phyloP scores from a whole-genome alignment of 2,113 vertebrate species.

The Tichodroma muraria region DNA sequence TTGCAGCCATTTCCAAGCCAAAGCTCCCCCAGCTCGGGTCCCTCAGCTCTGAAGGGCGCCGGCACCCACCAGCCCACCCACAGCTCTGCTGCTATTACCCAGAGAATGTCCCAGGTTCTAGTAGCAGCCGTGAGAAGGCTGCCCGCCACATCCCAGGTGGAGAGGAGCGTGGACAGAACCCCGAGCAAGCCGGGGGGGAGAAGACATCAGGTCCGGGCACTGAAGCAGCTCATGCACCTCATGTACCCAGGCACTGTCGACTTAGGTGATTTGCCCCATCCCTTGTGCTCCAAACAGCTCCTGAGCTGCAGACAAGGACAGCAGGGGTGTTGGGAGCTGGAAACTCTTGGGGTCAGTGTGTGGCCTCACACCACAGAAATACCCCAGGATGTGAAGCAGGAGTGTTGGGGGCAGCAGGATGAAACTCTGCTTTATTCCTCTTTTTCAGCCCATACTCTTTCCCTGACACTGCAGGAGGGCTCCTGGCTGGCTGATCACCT shows the following conservation, averaged over 20 bases:
- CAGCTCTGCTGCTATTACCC: neutral
- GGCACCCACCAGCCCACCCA: neutral
- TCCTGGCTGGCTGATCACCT: too few species aligned
- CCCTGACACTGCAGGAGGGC: neutral
- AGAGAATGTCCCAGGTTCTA: neutral
- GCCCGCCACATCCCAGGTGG: neutral
- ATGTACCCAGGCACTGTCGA: too few species aligned
- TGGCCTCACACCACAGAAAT: neutral
- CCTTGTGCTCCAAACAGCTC: neutral
- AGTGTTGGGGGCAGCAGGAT: neutral
- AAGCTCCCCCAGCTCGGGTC: neutral
- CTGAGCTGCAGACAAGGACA: neutral
- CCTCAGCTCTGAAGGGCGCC: neutral
- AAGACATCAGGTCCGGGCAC: neutral
- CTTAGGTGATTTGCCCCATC: neutral
- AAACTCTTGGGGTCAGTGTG: neutral
- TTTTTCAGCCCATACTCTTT: neutral
- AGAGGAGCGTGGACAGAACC: neutral
- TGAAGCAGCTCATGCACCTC: accelerated
- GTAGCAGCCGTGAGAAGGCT: neutral
- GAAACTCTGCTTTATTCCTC: neutral
- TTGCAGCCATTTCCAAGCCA: neutral
- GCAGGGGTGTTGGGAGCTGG: neutral
- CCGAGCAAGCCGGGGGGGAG: accelerated
- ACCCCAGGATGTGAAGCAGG: neutral